A percentile compares a stretch with the other conserved stretches of the same genome.
These are phyloP conservation scores for Rallus crepitans DNA, from an alignment of 2,797 vertebrate genomes.

Conservation along the genomic window DNA sequence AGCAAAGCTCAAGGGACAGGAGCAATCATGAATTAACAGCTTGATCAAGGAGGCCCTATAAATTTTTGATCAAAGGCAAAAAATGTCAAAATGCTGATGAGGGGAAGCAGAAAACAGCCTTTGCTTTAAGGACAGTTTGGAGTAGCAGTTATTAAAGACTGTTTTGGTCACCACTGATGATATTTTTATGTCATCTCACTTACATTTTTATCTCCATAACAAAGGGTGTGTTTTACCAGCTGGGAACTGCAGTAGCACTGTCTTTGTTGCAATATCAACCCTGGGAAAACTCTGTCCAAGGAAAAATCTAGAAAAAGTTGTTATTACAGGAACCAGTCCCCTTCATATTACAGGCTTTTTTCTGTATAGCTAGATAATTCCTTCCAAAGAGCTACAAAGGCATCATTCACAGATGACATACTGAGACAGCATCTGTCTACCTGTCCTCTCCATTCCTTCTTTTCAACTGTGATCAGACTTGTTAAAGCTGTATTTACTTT, in stretches of 20 bases:
- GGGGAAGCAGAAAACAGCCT: neutral
- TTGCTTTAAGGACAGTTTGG: neutral
- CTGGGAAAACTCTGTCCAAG: neutral
- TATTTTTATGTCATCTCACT: neutral
- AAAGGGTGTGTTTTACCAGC: neutral
- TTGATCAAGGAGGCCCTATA: neutral
- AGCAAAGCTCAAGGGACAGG: neutral
- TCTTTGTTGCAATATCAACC: neutral
- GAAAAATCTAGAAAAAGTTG: neutral
- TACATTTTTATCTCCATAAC: neutral
- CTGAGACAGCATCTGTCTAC: constrained; percentile 41
- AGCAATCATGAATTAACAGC: neutral
- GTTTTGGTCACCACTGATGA: neutral
- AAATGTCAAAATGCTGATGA: neutral
- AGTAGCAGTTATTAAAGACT: neutral
- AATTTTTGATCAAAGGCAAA: neutral
- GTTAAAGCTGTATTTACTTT: constrained; percentile 34
- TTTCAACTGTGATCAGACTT: constrained; percentile 24
- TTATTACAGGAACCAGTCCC: neutral
- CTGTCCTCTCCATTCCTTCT: constrained; percentile 5
- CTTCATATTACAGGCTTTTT: neutral
- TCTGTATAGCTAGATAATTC: neutral
- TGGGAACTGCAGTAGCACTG: neutral
- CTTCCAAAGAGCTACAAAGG: constrained; percentile 6
- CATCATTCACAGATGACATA: constrained; percentile 19